Evolutionary conservation across 2,797 vertebrate species (phyloP).

Genomic region (Labroides dimidiatus): DNA sequence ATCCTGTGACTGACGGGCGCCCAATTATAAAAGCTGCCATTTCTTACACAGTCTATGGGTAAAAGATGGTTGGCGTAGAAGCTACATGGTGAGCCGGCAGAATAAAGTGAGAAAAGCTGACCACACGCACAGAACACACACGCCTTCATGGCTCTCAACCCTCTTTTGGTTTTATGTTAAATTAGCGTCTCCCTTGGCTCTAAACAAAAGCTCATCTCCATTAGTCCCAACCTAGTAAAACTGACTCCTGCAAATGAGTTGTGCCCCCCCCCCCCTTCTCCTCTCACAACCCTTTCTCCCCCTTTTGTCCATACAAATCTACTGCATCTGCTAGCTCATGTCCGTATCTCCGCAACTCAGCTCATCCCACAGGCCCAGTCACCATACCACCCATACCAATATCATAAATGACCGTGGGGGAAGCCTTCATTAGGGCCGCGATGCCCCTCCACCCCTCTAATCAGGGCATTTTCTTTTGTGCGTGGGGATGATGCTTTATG

Average conservation of each 20-base stretch:
- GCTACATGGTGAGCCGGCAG: slow-evolving; percentile 20
- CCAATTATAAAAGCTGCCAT: too few relatives aligned
- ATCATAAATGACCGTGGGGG: slow-evolving; percentile 84
- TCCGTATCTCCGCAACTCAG: slow-evolving; percentile 62
- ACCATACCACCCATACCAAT: slow-evolving; percentile 82
- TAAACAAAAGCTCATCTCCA: slow-evolving; percentile 82
- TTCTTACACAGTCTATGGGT: too few relatives aligned
- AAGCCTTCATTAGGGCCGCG: slow-evolving; percentile 83
- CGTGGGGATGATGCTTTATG: slow-evolving; percentile 81
- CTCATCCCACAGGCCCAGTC: slow-evolving; percentile 77
- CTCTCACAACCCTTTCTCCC: slow-evolving; percentile 72
- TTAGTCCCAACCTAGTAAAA: slow-evolving; percentile 80
- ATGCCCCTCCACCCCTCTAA: slow-evolving; percentile 72
- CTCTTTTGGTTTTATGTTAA: slow-evolving; percentile 75
- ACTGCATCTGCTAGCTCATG: slow-evolving; percentile 56
- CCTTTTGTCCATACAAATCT: slow-evolving; percentile 72
- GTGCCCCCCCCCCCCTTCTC: slow-evolving; percentile 72
- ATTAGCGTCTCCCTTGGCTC: slow-evolving; percentile 78
- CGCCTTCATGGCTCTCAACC: slow-evolving; percentile 36
- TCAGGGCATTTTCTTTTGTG: slow-evolving; percentile 79
- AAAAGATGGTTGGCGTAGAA: slow-evolving; percentile 24
- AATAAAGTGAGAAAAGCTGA: slow-evolving; percentile 36
- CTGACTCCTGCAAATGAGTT: slow-evolving; percentile 83
- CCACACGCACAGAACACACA: slow-evolving; percentile 22
- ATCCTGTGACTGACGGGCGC: too few relatives aligned